Conservation (phyloP, 2,113 vertebrate species). For the Rhea pennata region DNA sequence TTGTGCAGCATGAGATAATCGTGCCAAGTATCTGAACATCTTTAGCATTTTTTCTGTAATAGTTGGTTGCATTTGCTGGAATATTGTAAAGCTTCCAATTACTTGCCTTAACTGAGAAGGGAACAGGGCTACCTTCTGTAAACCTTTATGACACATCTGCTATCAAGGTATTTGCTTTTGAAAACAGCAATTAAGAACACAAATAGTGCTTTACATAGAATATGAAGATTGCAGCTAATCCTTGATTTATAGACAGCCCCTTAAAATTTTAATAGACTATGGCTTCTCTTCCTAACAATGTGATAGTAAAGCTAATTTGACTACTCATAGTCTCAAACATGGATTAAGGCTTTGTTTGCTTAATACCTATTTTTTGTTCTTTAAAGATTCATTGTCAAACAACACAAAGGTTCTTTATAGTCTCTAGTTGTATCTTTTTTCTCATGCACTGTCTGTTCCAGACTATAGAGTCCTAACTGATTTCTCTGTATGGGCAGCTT, state of each 20-base stretch:
- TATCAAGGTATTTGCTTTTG: background rate
- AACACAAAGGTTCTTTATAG: background rate
- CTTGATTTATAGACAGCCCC: background rate
- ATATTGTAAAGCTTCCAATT: background rate
- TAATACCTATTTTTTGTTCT: background rate
- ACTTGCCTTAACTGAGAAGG: background rate
- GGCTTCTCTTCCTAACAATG: too few species aligned
- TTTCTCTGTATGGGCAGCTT: background rate
- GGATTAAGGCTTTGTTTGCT: background rate
- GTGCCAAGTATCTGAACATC: background rate
- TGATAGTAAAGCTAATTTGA: too few species aligned
- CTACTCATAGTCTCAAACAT: background rate
- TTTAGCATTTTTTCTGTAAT: background rate
- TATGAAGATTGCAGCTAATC: background rate
- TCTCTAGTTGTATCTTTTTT: background rate
- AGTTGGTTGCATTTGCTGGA: background rate
- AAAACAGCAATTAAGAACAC: background rate
- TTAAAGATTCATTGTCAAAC: too few species aligned
- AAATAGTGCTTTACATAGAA: background rate
- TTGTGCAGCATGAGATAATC: background rate
- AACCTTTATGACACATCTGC: background rate
- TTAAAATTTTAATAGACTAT: background rate
- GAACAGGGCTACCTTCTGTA: background rate
- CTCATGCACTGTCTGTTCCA: background rate
- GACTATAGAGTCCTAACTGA: background rate